Percentiles rank a stretch among this genome's conserved stretches.
Evolutionary conservation across 2,113 vertebrate genomes (phyloP).

Genomic region (Tupaia tana): DNA sequence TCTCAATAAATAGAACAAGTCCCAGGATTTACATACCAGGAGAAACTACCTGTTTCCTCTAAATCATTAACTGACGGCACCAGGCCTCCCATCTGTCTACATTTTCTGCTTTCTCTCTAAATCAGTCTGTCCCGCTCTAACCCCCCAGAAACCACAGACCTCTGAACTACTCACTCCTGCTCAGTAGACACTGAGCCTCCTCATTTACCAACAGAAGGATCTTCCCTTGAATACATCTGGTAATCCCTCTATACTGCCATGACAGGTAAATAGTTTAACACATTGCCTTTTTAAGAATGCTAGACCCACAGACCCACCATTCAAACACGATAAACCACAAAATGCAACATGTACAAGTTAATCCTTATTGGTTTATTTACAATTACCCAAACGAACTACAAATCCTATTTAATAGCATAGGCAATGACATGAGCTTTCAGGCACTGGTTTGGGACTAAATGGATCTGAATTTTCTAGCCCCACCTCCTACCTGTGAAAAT

Average conservation of each 20-base stretch:
- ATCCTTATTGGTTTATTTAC: conserved; percentile 29
- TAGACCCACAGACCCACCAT: not conserved
- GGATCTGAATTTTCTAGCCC: not conserved
- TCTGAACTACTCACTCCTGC: not conserved
- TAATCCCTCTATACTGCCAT: not conserved
- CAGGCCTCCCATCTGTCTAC: not conserved
- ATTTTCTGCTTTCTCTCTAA: not conserved
- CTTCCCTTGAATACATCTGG: not conserved
- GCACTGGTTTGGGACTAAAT: not conserved
- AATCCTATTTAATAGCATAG: not conserved
- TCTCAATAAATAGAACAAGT: conserved; percentile 3
- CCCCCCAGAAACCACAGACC: not conserved
- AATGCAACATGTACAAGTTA: conserved; percentile 26
- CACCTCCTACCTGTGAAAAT: conserved; percentile 11
- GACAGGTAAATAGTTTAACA: not conserved
- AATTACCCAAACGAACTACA: not conserved
- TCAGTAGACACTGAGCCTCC: not conserved
- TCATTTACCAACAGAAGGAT: not conserved
- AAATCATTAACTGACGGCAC: not conserved
- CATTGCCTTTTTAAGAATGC: conserved; percentile 28
- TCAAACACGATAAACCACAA: not conserved
- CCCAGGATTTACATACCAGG: not conserved
- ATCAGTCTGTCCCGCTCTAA: not conserved
- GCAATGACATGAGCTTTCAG: not conserved
- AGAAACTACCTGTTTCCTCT: not conserved